A percentile compares a stretch with the other conserved stretches of the same genome.
phyloP scores from a whole-genome alignment of 1,140 invertebrate species.

The Neodiprion lecontei region DNA sequence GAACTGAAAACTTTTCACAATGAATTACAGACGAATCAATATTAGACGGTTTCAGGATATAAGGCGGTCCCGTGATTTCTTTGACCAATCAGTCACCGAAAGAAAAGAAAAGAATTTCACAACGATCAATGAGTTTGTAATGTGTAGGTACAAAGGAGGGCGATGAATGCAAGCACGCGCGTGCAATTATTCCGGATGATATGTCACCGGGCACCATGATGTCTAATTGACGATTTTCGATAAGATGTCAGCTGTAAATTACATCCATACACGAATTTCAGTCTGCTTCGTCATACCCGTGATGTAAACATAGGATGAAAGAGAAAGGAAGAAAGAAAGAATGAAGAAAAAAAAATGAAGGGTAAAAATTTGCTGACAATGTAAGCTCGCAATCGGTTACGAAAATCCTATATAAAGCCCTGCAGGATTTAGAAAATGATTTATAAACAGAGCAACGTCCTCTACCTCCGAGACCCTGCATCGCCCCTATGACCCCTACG shows the following conservation, averaged over 20 bases:
- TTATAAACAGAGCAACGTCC: not conserved
- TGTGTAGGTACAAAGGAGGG: too few relatives aligned
- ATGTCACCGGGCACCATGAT: too few relatives aligned
- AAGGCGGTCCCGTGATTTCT: not conserved
- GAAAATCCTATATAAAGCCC: not conserved
- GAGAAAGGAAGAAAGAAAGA: not conserved
- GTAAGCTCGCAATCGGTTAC: not conserved
- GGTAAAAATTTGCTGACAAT: constrained; percentile 5
- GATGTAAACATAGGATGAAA: too few relatives aligned
- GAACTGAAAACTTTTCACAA: not conserved
- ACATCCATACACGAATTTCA: too few relatives aligned
- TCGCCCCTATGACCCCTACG: not conserved
- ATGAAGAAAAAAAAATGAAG: not conserved
- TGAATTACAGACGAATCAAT: not conserved
- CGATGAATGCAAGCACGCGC: too few relatives aligned
- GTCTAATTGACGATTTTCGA: too few relatives aligned
- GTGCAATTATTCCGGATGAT: too few relatives aligned
- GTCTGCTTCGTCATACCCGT: too few relatives aligned
- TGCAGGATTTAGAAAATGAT: not conserved
- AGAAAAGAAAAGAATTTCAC: not conserved
- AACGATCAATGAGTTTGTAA: too few relatives aligned
- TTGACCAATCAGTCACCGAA: not conserved
- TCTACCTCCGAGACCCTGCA: not conserved
- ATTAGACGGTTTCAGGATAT: not conserved
- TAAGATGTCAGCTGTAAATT: too few relatives aligned